phyloP scores from a whole-genome alignment of 2,797 vertebrate species.

The Pantherophis vulpinus region DNA sequence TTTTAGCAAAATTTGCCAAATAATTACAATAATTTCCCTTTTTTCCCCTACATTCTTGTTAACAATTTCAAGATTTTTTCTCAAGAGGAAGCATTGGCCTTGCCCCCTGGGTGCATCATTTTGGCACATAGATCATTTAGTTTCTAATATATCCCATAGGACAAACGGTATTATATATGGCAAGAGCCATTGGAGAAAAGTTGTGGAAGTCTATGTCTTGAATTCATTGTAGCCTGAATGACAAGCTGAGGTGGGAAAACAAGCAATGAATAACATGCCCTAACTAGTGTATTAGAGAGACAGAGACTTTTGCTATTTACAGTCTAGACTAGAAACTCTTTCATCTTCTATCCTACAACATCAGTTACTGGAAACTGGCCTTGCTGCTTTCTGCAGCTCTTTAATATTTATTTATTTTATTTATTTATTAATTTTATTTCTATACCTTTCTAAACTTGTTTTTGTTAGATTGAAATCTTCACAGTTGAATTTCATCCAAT shows the following conservation, averaged over 20 bases:
- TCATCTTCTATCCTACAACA: neutral
- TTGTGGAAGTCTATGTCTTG: neutral
- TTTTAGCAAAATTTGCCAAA: conserved; percentile 36
- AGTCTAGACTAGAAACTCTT: neutral
- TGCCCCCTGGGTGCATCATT: conserved; percentile 31
- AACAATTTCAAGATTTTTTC: conserved; percentile 35
- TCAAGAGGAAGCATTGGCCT: conserved; percentile 2
- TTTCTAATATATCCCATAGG: neutral
- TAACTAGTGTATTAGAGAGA: neutral
- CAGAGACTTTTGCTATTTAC: neutral
- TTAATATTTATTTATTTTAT: neutral
- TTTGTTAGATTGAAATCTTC: conserved; percentile 16
- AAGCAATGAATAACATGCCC: neutral
- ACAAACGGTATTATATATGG: neutral
- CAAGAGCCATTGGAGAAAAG: neutral
- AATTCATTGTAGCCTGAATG: neutral
- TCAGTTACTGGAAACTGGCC: neutral
- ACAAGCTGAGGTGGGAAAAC: neutral
- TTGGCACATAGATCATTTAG: neutral
- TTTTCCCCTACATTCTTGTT: conserved; percentile 25
- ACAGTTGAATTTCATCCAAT: conserved; percentile 12
- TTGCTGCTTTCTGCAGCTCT: neutral
- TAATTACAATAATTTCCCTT: conserved; percentile 54
- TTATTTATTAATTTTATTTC: too few species aligned
- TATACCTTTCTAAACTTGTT: neutral